Base-by-base conservation (phyloP, 2,113 vertebrate species). In the Stigmatopora nigra region DNA sequence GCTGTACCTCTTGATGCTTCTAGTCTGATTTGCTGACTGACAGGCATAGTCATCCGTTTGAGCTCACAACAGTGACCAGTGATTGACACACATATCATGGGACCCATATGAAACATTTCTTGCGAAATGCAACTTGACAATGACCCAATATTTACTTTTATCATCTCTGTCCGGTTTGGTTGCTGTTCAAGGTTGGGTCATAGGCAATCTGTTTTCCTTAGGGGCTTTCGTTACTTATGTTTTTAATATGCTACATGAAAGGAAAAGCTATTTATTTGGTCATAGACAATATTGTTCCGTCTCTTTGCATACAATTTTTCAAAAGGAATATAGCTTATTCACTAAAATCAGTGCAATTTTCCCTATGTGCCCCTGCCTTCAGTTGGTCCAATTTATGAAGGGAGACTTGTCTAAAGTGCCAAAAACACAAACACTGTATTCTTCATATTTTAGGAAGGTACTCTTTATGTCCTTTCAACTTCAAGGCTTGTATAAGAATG, bases 1-100 rank as follows among this genome's bases (percentile, higher is more conserved):
- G 82, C 78, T 68, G 64, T 70, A 78, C 64, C 64, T 70, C 58
- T 68, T 7, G 63, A 72, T 63, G 71, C n/a, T 19, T 77, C 81
- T 81, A 78, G 82, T 82, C 81, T 82, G 77, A 80, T 64, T 10
- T 36, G 68, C 64, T 84, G 86, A 86, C 70, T 82, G 86, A 84
- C 84, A 73, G 75, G 64, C 45, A 2, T 36, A 69, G 31, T 76
- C 75, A 71, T 74, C 51, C 63, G 49, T 71, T 62, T 71, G 73
- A 78, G 72, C 75, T 49, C 44, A 70, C 51, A 45, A 69, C 64
- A 31, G 41, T 12, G 51, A 20, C 20, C 52, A 58, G 64, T 66
- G 63, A 59, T 44, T 47, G 25, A 65, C 64, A 63, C 47, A 31
- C 51, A n/a, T 3, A 3, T 68, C 69, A 52, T 7, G 46, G 62